These are phyloP conservation scores for Siderastrea siderea DNA, from an alignment of 92 coral and sea anemone species.

Conservation along the genomic window DNA sequence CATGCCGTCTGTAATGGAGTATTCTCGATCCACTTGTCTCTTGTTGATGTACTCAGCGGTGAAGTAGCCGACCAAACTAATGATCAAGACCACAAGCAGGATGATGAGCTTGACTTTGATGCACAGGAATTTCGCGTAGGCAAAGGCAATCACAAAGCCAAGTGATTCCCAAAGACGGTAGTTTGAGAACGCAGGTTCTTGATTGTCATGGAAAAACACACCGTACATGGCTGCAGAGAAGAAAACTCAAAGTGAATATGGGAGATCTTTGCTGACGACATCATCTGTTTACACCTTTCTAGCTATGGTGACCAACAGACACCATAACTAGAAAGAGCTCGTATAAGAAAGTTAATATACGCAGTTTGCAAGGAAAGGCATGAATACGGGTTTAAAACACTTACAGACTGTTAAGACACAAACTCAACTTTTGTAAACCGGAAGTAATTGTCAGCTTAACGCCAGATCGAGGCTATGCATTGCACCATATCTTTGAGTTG, in stretches of 20 bases:
- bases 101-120: constrained; percentile 87
- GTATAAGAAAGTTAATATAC: no score
- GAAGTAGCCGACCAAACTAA: constrained; percentile 85
- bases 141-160: constrained; percentile 95
- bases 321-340: no score
- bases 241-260: not conserved
- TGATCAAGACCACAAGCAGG: constrained; percentile 73
- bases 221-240: constrained; percentile 88
- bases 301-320: no score
- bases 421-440: no score
- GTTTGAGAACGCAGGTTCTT: constrained; percentile 98
- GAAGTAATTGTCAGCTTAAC: no score
- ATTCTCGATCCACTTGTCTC: constrained; percentile 31
- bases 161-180: constrained; percentile 99
- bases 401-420: no score
- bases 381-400: no score
- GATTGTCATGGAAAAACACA: constrained; percentile 91
- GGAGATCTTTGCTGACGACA: not conserved
- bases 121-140: constrained; percentile 86
- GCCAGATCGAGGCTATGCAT: no score
- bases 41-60: constrained; percentile 74
- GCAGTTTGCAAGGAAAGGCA: no score
- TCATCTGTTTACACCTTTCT: not conserved
- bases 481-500: no score
- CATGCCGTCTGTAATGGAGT: constrained; percentile 26